Evolutionary conservation across 2,888 invertebrate species (phyloP), one percentile per base, ranked within the genome.

Genomic region (Pristionchus fissidentatus): DNA sequence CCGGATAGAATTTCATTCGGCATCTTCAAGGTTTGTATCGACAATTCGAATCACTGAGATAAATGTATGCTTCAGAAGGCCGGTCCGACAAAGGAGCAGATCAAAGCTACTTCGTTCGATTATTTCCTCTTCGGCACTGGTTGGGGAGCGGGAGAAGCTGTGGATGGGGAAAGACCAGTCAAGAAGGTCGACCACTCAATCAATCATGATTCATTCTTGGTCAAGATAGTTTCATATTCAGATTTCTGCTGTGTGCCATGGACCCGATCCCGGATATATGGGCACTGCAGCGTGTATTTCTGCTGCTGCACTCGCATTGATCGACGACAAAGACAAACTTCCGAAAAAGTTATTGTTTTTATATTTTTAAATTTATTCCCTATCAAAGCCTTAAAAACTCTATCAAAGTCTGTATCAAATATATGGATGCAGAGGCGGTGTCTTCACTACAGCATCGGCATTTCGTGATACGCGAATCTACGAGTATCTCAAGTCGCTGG

Each of bases 381-480:
- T n/a, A n/a, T n/a, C n/a, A n/a, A n/a, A n/a, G n/a, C n/a, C n/a
- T n/a, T n/a, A n/a, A n/a, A n/a, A n/a, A n/a, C n/a, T n/a, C n/a
- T n/a, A n/a, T n/a, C n/a, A n/a, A n/a, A n/a, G n/a, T n/a, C n/a
- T 57, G 57, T 26, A 52, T 57, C n/a, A 2, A 55, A 22, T 4
- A 26, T 22, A 4, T 3, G 0, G 10, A 29, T 94, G 84, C 93
- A 96, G 96, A 10, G 96, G 96, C 52, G 97, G 97, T 19, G 97
- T 97, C 1, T 94, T 95, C 84, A 94, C 97, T 0, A 96, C 97
- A 0, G 95, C 95, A 22, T 86, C 90, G 32, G 97, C 96, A 0
- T 98, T 97, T 93, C 94, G 94, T 0, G 95, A 96, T 86, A 97
- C 97, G 0, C 94, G 94, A 41, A 93, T 97, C 35, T 95, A 97